Percentiles rank a stretch among this genome's conserved stretches.
Conservation (phyloP, 2,888 invertebrate species). For the Drosophila paramelanica region DNA sequence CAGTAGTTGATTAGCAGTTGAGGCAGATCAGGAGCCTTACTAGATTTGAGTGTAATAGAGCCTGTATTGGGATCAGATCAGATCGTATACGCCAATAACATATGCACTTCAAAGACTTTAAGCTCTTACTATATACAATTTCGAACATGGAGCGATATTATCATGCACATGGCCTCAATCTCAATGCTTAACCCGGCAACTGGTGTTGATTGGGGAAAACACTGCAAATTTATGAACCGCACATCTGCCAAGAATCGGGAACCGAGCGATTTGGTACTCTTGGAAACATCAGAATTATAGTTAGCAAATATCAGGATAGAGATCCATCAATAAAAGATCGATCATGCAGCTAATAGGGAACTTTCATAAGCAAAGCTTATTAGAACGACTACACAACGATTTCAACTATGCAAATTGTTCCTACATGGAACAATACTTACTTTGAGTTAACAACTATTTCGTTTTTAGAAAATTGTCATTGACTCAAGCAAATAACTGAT, state of each 20-base stretch:
- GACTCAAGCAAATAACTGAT: constrained; percentile 24
- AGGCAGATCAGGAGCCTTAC: constrained; percentile 24
- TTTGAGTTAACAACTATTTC: constrained; percentile 21
- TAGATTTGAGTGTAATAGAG: constrained; percentile 3
- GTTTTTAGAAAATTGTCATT: constrained; percentile 38
- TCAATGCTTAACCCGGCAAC: constrained; percentile 23
- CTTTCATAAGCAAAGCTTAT: constrained; percentile 67
- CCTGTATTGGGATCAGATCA: constrained; percentile 11
- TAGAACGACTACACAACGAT: constrained; percentile 57
- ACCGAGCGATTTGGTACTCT: constrained; percentile 12
- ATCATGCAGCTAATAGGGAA: constrained; percentile 57
- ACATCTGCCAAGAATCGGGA: constrained; percentile 10
- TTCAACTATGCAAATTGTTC: constrained; percentile 39
- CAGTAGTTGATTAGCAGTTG: constrained; percentile 26
- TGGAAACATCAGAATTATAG: constrained; percentile 29
- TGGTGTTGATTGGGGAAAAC: constrained; percentile 13
- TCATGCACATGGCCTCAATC: constrained; percentile 24
- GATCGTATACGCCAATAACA: constrained; percentile 21
- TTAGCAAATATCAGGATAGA: constrained; percentile 43
- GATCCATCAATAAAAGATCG: constrained; percentile 39
- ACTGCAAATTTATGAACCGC: constrained; percentile 6
- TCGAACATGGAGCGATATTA: constrained; percentile 10
- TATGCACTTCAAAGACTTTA: constrained; percentile 26
- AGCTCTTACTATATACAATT: constrained; percentile 9
- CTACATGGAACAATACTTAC: constrained; percentile 27